Percentiles rank a stretch among this genome's conserved stretches.
Conservation (phyloP, 2,888 invertebrate species). For the Keiferia lycopersicella region DNA sequence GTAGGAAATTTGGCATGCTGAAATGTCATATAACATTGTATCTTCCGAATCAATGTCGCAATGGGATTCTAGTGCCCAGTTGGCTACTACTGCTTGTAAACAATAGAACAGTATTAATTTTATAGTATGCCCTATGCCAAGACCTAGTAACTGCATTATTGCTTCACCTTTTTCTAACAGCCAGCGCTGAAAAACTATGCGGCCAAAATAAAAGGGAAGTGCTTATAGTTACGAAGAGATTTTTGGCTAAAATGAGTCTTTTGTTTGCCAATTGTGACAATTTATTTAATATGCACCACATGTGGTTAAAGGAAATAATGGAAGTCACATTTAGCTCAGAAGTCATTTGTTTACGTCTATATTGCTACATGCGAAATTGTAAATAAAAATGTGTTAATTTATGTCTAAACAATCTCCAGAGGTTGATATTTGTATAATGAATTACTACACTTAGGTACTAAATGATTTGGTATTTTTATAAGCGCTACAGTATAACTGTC, state of each 20-base stretch:
- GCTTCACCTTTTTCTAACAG: conserved; percentile 29
- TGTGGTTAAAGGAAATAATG: conserved; percentile 14
- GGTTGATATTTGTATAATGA: too few relatives aligned
- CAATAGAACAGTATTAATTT: conserved; percentile 46
- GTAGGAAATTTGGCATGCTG: conserved; percentile 31
- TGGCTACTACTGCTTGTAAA: conserved; percentile 40
- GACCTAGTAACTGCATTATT: conserved; percentile 28
- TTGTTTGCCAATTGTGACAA: conserved; percentile 4
- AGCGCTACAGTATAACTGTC: too few relatives aligned
- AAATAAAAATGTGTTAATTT: neutral
- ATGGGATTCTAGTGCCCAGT: conserved; percentile 38
- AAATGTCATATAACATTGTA: conserved; percentile 24
- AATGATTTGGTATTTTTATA: too few relatives aligned
- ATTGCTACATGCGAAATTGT: neutral
- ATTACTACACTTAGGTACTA: too few relatives aligned
- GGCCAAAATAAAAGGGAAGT: conserved; percentile 21
- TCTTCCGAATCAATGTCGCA: conserved; percentile 41
- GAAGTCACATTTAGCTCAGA: neutral
- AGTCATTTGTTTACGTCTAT: neutral
- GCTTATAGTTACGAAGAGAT: neutral
- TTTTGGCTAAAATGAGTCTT: neutral
- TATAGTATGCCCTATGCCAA: conserved; percentile 42
- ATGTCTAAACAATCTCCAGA: neutral
- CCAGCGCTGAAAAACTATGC: conserved; percentile 32
- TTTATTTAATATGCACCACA: conserved; percentile 17